Evolutionary conservation across 2,888 invertebrate genomes (phyloP), one percentile per base, ranked within the genome.

Genomic region (Opisthograptis luteolata): DNA sequence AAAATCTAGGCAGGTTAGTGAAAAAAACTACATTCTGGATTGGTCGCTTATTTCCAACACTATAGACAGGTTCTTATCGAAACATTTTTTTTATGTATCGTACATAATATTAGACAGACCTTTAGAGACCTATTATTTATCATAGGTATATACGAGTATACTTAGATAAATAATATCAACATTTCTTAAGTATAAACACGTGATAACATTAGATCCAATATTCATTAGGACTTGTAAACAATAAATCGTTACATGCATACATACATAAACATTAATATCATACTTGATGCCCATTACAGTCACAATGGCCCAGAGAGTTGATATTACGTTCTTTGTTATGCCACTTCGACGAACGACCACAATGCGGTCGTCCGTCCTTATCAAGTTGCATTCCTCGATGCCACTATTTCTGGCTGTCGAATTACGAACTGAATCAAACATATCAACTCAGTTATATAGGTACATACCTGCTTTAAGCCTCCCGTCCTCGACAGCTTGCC

Each of bases 401-500:
- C 59, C 58, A 66, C 60, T 50, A 58, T 57, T 43, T 49, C 43
- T 56, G 20, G 30, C 40, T 20, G 46, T 40, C 37, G 40, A 41
- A 37, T 30, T 41, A 51, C 15, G 28, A 32, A 14, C 14, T 41
- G 20, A 22, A 17, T 17, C 19, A 25, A 30, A 31, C 7, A 10
- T 9, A 20, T 2, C 4, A 2, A 5, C 2, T 41, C 28, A 41
- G 17, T 28, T 35, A 43, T 27, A 44, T 25, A 48, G 12, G 32
- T 24, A 78, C 76, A 63, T 82, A 95, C 96, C 96, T 86, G 96
- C 96, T 88, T 93, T 93, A 52, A 97, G 91, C 84, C 94, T 92
- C 28, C 96, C 96, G 81, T 96, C 95, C 69, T 96, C 96, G 41
- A 96, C 93, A 27, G 97, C 96, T 78, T 96, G 95, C 28, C 97